A percentile compares a stretch with the other conserved stretches of the same genome.
phyloP scores from a whole-genome alignment of 2,797 vertebrate species.

The Zalophus californianus region DNA sequence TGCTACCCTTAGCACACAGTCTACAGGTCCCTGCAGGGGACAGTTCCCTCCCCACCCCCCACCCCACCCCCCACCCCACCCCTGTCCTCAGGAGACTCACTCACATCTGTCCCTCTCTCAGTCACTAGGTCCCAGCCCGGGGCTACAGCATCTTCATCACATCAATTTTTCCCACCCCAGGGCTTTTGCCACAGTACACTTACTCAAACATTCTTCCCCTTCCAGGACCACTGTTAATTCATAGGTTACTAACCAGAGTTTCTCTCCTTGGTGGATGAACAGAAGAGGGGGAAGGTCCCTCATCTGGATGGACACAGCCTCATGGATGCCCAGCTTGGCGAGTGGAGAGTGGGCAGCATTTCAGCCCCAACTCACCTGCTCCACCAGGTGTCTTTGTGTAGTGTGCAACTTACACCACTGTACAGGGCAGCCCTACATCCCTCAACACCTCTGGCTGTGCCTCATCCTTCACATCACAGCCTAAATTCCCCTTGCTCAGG shows the following conservation, averaged over 20 bases:
- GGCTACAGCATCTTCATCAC: too few species aligned
- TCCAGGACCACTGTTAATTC: background rate
- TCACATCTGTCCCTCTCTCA: too few species aligned
- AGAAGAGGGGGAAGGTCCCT: background rate
- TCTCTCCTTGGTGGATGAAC: background rate
- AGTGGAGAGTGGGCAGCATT: too few species aligned
- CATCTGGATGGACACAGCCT: background rate
- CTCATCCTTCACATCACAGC: background rate
- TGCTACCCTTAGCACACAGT: background rate
- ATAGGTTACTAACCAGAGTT: background rate
- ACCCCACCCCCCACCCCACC: too few species aligned
- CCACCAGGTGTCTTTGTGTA: background rate
- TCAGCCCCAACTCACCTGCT: background rate
- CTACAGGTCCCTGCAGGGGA: background rate
- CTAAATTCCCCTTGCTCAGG: background rate
- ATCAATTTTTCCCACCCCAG: background rate
- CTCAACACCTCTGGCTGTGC: background rate
- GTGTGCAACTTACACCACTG: too few species aligned
- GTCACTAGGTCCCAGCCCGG: too few species aligned
- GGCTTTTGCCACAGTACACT: background rate
- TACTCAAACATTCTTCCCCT: background rate
- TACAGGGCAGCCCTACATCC: too few species aligned
- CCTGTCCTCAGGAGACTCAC: background rate
- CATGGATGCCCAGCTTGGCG: too few species aligned
- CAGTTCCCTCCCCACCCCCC: fast-evolving